Base-by-base conservation (phyloP, 2,797 vertebrate species). In the Melanotaenia maccullochi region DNA sequence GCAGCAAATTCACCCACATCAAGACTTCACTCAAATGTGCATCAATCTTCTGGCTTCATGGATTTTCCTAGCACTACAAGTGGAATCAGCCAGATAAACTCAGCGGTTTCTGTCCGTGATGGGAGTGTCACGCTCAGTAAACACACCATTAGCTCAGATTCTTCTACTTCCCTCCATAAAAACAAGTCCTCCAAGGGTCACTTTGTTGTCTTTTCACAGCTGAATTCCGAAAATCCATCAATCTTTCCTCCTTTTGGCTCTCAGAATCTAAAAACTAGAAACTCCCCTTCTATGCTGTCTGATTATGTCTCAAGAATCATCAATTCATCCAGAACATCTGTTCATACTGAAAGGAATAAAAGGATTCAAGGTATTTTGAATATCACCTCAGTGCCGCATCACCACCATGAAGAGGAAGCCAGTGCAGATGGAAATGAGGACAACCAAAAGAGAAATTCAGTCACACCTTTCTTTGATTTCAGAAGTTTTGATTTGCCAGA, bases 381-480 rank as follows among this genome's bases (percentile, higher is more conserved):
- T 18, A 12, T 63, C 60, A 24, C 28, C 0, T 58, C 42, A 36
- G 40, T 36, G 1, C 36, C 1, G 33, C 3, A 0, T 1, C 14
- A 30, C 0, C 0, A 61, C 24, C 22, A 25, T 32, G 57, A 81
- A 14, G 57, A 66, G 12, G 33, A 68, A 57, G 25, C 24, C 9
- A 24, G 4, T 2, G 73, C 1, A 0, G 49, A 63, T 9, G 11
- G 12, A 57, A 52, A 30, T 33, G 4, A 36, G 5, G 25, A 72
- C 16, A 44, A 68, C 9, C 5, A 24, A 30, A 25, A 30, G 16
- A 60, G 40, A 11, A 59, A 76, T 64, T 84, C 66, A 40, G 85
- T 78, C 72, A 67, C 67, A 65, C 87, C 85, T 81, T 68, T 76
- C 75, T 61, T 66, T 89, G 93, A 92, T 80, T 88, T 93, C 70